Conservation (phyloP, 1,140 invertebrate species). For the Thaumatotibia leucotreta region DNA sequence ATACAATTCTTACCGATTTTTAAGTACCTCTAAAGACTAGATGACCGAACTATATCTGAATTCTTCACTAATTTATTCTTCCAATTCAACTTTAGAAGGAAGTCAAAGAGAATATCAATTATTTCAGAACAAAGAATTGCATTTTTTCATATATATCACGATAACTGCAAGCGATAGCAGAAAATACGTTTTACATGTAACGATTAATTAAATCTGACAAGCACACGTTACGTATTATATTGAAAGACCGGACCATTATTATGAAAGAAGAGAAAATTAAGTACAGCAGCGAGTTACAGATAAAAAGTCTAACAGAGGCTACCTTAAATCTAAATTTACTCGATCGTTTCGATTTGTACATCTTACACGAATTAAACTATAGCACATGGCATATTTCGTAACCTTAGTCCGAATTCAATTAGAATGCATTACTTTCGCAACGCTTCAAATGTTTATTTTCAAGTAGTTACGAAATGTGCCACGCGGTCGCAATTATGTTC, state of each 20-base stretch:
- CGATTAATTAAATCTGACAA: not conserved
- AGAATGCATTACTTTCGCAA: not conserved
- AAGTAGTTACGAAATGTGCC: not conserved
- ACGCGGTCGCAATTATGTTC: slow-evolving; percentile 9
- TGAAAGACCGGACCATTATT: slow-evolving; percentile 25
- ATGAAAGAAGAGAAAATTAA: slow-evolving; percentile 23
- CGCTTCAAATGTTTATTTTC: not conserved
- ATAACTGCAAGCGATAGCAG: not conserved
- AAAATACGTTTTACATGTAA: not conserved
- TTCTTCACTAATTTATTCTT: not conserved
- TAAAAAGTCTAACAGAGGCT: slow-evolving; percentile 20
- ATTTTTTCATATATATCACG: not conserved
- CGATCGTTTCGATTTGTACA: slow-evolving; percentile 29
- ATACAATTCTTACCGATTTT: not conserved
- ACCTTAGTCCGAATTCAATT: not conserved
- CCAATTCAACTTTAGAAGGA: not conserved
- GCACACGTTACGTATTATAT: slow-evolving; percentile 29
- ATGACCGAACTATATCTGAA: not conserved
- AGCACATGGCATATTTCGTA: slow-evolving; percentile 6
- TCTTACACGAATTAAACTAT: slow-evolving; percentile 14
- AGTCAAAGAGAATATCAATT: not conserved
- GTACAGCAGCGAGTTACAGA: slow-evolving; percentile 14
- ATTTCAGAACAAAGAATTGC: not conserved
- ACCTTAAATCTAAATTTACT: slow-evolving; percentile 26
- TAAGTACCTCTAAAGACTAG: not conserved